phyloP scores from a whole-genome alignment of 2,113 vertebrate species.

The Tretioscincus oriximinensis region DNA sequence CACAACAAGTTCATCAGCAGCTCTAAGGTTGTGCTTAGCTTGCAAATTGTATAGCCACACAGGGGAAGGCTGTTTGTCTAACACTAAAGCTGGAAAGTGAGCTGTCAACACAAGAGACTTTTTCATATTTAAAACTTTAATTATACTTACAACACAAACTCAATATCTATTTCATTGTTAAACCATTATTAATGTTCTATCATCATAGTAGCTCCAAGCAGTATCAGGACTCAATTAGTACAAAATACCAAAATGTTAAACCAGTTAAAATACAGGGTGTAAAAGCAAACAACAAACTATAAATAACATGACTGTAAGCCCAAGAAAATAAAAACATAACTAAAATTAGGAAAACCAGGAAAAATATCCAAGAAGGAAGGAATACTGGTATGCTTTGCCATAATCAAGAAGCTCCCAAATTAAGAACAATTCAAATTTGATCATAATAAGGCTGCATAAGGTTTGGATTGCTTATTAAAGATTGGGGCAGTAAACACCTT shows the following conservation, averaged over 20 bases:
- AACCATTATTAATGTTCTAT: neutral
- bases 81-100: conserved; percentile 3
- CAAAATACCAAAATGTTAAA: neutral
- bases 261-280: too few species aligned
- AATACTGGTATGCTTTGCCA: too few species aligned
- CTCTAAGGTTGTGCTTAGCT: conserved; percentile 33
- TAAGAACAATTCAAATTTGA: too few species aligned
- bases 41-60: conserved; percentile 24
- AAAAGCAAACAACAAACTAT: too few species aligned
- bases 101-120: conserved; percentile 12
- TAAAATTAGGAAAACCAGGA: too few species aligned
- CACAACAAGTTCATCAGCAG: conserved; percentile 14
- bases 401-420: too few species aligned
- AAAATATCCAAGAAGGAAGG: too few species aligned
- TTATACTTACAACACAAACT: conserved; percentile 12
- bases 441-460: too few species aligned
- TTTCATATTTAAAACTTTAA: conserved; percentile 1
- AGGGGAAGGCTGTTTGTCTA: conserved; percentile 32
- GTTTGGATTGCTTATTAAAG: too few species aligned
- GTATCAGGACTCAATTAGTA: neutral
- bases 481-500: too few species aligned
- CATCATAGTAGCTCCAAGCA: neutral
- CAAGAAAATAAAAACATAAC: too few species aligned
- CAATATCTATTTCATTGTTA: conserved; percentile 12
- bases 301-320: too few species aligned